Percentiles rank a stretch among this genome's conserved stretches.
phyloP scores from a whole-genome alignment of 2,113 vertebrate genomes.

The Andinoacara biseriatus region DNA sequence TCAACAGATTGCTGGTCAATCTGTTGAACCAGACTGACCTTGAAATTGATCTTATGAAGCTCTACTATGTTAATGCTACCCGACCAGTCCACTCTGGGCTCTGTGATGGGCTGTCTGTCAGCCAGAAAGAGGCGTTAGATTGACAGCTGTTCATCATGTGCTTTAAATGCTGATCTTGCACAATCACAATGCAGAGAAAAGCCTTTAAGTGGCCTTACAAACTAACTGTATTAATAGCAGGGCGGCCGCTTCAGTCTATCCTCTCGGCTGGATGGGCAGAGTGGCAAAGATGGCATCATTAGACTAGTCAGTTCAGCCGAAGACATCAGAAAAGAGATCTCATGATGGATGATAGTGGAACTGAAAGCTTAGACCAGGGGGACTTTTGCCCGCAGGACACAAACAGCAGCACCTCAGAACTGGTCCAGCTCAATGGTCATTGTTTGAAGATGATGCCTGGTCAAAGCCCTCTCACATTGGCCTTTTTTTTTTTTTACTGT shows the following conservation, averaged over 20 bases:
- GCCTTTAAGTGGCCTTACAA: slow-evolving; percentile 28
- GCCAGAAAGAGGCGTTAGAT: slow-evolving; percentile 23
- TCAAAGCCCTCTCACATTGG: slow-evolving; percentile 11
- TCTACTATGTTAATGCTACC: not conserved
- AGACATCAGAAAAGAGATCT: slow-evolving; percentile 60
- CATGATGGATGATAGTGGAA: slow-evolving; percentile 46
- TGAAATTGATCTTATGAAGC: not conserved
- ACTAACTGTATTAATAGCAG: slow-evolving; percentile 16
- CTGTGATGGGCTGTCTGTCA: not conserved
- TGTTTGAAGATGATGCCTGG: slow-evolving; percentile 24
- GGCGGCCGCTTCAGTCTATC: not conserved
- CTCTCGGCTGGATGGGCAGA: slow-evolving; percentile 15
- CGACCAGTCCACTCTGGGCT: slow-evolving; percentile 10
- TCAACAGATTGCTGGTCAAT: not conserved
- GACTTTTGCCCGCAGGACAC: slow-evolving; percentile 45
- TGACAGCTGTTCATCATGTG: slow-evolving; percentile 39
- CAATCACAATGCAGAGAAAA: not conserved
- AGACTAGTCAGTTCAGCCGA: slow-evolving; percentile 25
- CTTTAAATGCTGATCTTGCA: slow-evolving; percentile 26
- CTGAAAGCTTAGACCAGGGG: slow-evolving; percentile 30
- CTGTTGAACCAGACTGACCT: slow-evolving; percentile 1
- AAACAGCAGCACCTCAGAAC: slow-evolving; percentile 39
- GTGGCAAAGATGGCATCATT: slow-evolving; percentile 47
- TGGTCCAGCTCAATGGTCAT: slow-evolving; percentile 30
- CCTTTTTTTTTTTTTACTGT: not conserved